Evolutionary conservation across 2,113 vertebrate genomes (phyloP), one percentile per base, ranked within the genome.

Genomic region (Sinocyclocheilus anshuiensis): DNA sequence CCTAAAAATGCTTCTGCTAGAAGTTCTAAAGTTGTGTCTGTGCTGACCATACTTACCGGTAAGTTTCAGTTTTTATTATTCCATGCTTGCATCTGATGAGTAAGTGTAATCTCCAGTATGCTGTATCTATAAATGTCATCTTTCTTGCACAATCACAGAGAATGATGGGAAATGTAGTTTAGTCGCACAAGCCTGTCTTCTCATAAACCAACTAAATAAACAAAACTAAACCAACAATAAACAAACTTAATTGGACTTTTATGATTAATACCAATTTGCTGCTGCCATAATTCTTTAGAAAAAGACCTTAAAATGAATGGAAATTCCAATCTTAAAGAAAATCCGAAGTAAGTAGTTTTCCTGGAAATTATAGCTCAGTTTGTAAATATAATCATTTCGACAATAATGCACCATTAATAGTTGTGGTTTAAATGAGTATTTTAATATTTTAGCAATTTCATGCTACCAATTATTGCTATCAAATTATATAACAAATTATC

Each of bases 11-110:
- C 94, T n/a, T 94, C 94, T n/a, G 16, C 50, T 1, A 0, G 3
- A 20, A 96, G 95, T 24, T 96, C 92, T 2, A 90, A 89, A 26
- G 88, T 88, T 11, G 95, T 96, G 65, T 85, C 94, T 71, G 55
- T 91, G 84, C 90, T 94, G 48, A 89, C 91, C 7, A 63, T 92
- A 75, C 88, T 87, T 42, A 87, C 88, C 1, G 82, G 94, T 94
- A 86, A 89, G 92, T 90, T 0, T 82, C 55, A 4, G 61, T 53
- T 9, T 88, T 65, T 36, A 67, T 67, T 1, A 11, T 42, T 53
- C 4, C 29, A 50, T 59, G 33, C 36, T 77, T 86, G 53, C 26
- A 45, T 39, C 12, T 42, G 63, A 86, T 29, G 16, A 82, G 57
- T 24, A n/a, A 29, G 2, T 67, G 1, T 24, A 45, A 20, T 18